Percentiles rank a stretch among this genome's conserved stretches.
These are phyloP conservation scores for Nomada flava DNA, from an alignment of 2,888 invertebrate species.

Conservation along the genomic window DNA sequence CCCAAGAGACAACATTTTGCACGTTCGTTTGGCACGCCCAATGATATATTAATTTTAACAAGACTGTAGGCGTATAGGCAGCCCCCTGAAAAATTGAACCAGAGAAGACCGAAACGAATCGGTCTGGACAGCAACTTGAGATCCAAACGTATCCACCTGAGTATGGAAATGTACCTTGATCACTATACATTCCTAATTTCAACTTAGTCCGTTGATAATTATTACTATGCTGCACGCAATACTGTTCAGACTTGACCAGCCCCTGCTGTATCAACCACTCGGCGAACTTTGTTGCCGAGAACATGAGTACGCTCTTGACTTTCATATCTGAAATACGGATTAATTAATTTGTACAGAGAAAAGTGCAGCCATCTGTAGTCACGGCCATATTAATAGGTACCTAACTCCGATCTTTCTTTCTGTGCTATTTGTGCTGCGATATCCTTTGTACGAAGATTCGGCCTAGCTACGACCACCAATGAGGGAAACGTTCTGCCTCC, in stretches of 20 bases:
- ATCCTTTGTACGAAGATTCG: slow-evolving; percentile 90
- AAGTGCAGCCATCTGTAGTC: neutral
- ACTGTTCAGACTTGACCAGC: slow-evolving; percentile 91
- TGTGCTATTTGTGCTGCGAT: slow-evolving; percentile 78
- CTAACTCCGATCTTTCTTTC: slow-evolving; percentile 83
- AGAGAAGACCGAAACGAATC: slow-evolving; percentile 94
- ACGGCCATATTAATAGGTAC: slow-evolving; percentile 72
- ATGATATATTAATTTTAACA: slow-evolving; percentile 94
- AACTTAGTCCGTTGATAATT: slow-evolving; percentile 86
- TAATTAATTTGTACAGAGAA: neutral
- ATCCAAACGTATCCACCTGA: slow-evolving; percentile 97
- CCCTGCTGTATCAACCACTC: slow-evolving; percentile 96
- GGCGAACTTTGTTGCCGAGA: slow-evolving; percentile 93
- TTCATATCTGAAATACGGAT: slow-evolving; percentile 87
- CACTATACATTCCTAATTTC: slow-evolving; percentile 94
- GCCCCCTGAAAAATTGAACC: slow-evolving; percentile 95
- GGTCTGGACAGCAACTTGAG: slow-evolving; percentile 93
- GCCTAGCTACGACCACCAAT: slow-evolving; percentile 92
- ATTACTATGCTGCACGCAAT: slow-evolving; percentile 88
- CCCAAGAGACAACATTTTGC: slow-evolving; percentile 95
- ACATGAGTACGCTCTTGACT: slow-evolving; percentile 93
- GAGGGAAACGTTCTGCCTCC: slow-evolving; percentile 95
- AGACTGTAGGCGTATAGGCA: slow-evolving; percentile 92
- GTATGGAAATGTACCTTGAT: slow-evolving; percentile 93
- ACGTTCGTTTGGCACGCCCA: slow-evolving; percentile 97